Conservation (phyloP, 2,888 invertebrate genomes). For the Ophioninae sp. region DNA sequence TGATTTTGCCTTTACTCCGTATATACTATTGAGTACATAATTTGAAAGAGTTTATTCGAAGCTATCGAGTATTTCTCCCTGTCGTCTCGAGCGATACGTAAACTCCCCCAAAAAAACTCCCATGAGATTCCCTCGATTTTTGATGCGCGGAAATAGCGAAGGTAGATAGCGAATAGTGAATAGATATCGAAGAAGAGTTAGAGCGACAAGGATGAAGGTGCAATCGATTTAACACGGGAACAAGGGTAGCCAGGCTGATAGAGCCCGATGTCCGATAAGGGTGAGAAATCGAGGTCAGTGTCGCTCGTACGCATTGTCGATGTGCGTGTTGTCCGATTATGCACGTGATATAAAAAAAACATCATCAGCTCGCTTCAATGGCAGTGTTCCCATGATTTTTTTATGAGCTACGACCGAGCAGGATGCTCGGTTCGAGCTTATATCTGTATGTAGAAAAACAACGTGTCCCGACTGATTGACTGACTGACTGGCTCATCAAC, state of each 20-base stretch:
- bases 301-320: conserved; percentile 60
- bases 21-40: too few species aligned
- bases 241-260: neutral
- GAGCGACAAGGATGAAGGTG: conserved; percentile 46
- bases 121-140: conserved; percentile 18
- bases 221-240: conserved; percentile 29
- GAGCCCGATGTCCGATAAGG: conserved; percentile 59
- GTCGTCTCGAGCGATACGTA: too few species aligned
- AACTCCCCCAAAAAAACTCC: too few species aligned
- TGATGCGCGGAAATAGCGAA: conserved; percentile 35
- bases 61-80: too few species aligned
- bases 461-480: too few species aligned
- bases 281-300: conserved; percentile 69
- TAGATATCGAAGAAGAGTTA: conserved; percentile 47
- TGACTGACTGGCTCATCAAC: too few species aligned
- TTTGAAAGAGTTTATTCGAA: too few species aligned
- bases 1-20: too few species aligned
- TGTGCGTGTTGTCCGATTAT: conserved; percentile 46
- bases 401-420: conserved; percentile 14
- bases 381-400: conserved; percentile 24
- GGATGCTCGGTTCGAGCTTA: too few species aligned
- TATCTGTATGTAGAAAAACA: too few species aligned
- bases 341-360: conserved; percentile 45
- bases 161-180: conserved; percentile 28
- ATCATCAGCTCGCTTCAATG: neutral